Base-by-base conservation (phyloP, 2,888 invertebrate genomes). In the Clanis bilineata region DNA sequence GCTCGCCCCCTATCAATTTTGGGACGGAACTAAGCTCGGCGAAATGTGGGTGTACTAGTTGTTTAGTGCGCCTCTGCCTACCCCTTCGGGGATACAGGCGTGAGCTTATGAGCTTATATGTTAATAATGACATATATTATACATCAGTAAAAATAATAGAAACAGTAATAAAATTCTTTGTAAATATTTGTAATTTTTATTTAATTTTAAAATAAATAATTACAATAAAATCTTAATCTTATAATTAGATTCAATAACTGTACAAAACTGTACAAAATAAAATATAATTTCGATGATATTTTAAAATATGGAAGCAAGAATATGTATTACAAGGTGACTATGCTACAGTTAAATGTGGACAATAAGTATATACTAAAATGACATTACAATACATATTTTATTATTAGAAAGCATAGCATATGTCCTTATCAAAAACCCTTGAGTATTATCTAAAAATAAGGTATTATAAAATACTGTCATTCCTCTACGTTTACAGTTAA, bases 221-320 rank as follows among this genome's bases (percentile, higher is more conserved):
- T 81, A 83, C 74, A 81, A 74, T 77, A 76, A 71, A 73, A 70
- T 73, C 79, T 83, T 87, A 85, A 71, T 72, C 65, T 77, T 74
- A 74, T 69, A 74, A 76, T 83, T 80, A 90, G 90, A 90, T 90
- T 87, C 90, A 85, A 78, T 76, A 74, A 79, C 87, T 90, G 88
- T 89, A 90, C 90, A 89, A 68, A 68, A 86, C 83, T 87, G 90
- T 90, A 91, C 90, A 88, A 78, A 56, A 64, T 61, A 63, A 73
- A 63, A 71, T 71, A 66, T 51, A 51, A 39, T 25, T 15, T 58
- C 18, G 45, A 47, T 51, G 12, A 38, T 10, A 36, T 28, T 57
- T 18, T 21, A 21, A 25, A 25, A 22, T 45, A 39, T 38, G 38
- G 25, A 51, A 38, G 25, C 23, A 58, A 45, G 23, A 39, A n/a